Conservation (phyloP, 23 tunicate genomes). For the Botrylloides violaceus region DNA sequence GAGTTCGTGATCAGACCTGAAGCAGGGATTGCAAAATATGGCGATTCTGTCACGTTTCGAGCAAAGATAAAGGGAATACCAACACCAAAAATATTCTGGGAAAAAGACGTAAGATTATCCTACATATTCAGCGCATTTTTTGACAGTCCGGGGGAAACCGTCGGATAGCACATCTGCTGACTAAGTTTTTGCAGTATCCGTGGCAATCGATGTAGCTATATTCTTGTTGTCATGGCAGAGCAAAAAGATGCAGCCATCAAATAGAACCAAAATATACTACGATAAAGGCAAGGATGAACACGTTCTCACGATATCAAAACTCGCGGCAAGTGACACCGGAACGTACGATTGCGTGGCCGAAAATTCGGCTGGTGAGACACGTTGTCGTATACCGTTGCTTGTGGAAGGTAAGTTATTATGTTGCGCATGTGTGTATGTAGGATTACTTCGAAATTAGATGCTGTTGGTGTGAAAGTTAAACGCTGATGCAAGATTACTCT, state of each 20-base stretch:
- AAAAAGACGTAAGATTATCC: constrained; percentile 41
- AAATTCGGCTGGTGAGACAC: constrained; percentile 78
- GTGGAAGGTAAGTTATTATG: constrained; percentile 41
- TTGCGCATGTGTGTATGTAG: too few relatives aligned
- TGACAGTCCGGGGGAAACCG: too few relatives aligned
- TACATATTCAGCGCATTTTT: too few relatives aligned
- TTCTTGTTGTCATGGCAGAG: constrained; percentile 1
- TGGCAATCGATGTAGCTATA: too few relatives aligned
- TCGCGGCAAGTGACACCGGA: constrained; percentile 51
- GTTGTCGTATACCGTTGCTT: constrained; percentile 32
- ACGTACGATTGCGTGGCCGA: constrained; percentile 80
- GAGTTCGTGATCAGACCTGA: constrained; percentile 58
- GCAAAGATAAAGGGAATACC: constrained; percentile 75
- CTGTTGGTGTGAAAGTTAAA: too few relatives aligned
- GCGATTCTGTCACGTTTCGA: constrained; percentile 31
- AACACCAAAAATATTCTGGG: constrained; percentile 74
- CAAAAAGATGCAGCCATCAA: constrained; percentile 9
- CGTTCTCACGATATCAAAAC: constrained; percentile 10
- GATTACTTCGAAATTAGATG: too few relatives aligned
- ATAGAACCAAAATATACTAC: background rate
- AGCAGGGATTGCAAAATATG: constrained; percentile 33
- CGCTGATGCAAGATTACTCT: too few relatives aligned
- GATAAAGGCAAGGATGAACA: constrained; percentile 22
- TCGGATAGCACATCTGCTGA: too few relatives aligned
- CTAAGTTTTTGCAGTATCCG: too few relatives aligned